Percentiles rank a stretch among this genome's conserved stretches.
Conservation (phyloP, 2,797 vertebrate species). For the Onychomys arenicola region DNA sequence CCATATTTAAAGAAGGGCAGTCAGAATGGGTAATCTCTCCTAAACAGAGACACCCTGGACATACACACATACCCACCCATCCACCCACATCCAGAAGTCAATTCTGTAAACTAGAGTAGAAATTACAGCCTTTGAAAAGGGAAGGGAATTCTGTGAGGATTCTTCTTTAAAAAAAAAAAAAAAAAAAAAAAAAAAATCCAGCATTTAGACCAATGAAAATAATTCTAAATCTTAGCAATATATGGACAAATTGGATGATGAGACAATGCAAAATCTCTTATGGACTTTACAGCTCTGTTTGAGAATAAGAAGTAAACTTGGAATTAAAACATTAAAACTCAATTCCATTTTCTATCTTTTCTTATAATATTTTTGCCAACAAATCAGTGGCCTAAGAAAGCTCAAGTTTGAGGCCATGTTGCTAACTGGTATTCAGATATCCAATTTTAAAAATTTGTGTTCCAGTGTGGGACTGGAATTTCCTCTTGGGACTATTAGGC, state of each 20-base stretch:
- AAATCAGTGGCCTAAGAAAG: constrained; percentile 15
- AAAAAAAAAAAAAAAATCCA: neutral
- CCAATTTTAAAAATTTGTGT: constrained; percentile 52
- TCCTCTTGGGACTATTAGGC: constrained; percentile 47
- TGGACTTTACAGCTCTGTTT: neutral
- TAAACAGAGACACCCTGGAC: neutral
- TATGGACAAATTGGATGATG: neutral
- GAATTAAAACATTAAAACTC: constrained; percentile 10
- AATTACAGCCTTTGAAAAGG: neutral
- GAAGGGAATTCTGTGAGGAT: neutral
- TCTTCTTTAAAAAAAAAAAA: neutral
- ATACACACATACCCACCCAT: neutral
- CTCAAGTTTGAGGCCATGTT: constrained; percentile 48
- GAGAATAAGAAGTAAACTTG: neutral
- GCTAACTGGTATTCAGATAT: constrained; percentile 40
- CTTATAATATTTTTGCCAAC: constrained; percentile 15
- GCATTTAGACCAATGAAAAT: neutral
- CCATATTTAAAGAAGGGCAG: neutral
- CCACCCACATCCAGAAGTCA: neutral
- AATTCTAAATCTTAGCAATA: neutral
- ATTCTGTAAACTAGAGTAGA: neutral
- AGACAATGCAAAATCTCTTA: neutral
- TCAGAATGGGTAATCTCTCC: neutral
- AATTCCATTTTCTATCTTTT: constrained; percentile 9
- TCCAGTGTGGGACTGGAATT: constrained; percentile 31